Percentiles rank a stretch among this genome's conserved stretches.
Evolutionary conservation across 2,113 vertebrate genomes (phyloP).

Genomic region (Cebidichthys violaceus): DNA sequence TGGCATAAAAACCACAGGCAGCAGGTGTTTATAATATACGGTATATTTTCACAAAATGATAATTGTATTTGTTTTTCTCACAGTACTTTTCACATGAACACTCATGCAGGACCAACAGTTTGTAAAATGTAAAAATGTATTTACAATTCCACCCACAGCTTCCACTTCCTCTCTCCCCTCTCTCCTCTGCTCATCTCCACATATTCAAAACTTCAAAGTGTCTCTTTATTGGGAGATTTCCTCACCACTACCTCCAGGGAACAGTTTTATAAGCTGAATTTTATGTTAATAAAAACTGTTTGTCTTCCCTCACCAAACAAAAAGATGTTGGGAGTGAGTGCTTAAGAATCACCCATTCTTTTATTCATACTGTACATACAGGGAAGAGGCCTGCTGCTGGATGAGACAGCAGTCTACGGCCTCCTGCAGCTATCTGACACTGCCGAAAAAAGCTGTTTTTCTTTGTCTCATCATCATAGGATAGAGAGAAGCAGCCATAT

Average conservation of each 20-base stretch:
- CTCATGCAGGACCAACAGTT: not conserved
- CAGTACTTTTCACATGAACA: not conserved
- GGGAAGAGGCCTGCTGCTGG: slow-evolving; percentile 20
- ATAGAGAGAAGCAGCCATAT: slow-evolving; percentile 9
- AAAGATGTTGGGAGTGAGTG: slow-evolving; percentile 29
- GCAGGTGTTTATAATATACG: not conserved
- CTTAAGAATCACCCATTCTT: slow-evolving; percentile 42
- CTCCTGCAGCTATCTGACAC: slow-evolving; percentile 51
- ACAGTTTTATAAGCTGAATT: slow-evolving; percentile 10
- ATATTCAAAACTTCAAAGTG: slow-evolving; percentile 21
- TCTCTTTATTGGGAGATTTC: slow-evolving; percentile 38
- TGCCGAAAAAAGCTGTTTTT: slow-evolving; percentile 26
- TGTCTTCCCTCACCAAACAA: slow-evolving; percentile 24
- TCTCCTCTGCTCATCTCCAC: not conserved
- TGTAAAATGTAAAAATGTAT: slow-evolving; percentile 14
- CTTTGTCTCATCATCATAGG: slow-evolving; percentile 32
- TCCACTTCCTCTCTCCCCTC: not conserved
- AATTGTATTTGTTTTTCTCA: not conserved
- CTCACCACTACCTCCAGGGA: not conserved
- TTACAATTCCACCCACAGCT: not conserved
- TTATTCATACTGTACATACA: slow-evolving; percentile 58
- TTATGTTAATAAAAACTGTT: slow-evolving; percentile 47
- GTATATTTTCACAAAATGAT: not conserved
- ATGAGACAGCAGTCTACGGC: slow-evolving; percentile 31
- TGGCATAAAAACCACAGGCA: not conserved